Evolutionary conservation across 2,113 vertebrate genomes (phyloP), one percentile per base, ranked within the genome.

Genomic region (Indri indri): DNA sequence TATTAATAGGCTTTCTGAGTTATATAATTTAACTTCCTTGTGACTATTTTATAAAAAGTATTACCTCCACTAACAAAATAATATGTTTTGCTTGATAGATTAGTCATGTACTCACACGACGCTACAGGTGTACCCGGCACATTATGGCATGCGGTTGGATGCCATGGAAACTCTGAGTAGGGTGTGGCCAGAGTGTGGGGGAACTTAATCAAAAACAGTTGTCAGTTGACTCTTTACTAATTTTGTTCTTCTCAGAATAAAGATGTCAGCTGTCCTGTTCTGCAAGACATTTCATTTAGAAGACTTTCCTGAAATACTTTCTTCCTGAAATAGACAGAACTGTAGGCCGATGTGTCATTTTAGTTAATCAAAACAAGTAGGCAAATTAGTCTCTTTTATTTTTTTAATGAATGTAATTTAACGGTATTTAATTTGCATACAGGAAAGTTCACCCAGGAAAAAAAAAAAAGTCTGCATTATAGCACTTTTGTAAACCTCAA

Each of bases 281-380:
- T 95, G 59, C 59, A 82, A 97, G 96, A 91, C 77, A 22, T 90
- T 97, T 98, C 98, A 95, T 76, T 77, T 96, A 97, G 96, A 98
- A 96, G 90, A 65, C 88, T 97, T 98, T 97, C 83, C 95, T 98
- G 97, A 98, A 98, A 98, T 96, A 98, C 96, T 95, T 96, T 97
- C 94, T 96, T 98, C 96, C 94, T 91, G 90, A 98, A 98, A 97
- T 97, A 98, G 96, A 74, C 95, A 97, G 30, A 94, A 94, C 88
- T 86, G 93, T 98, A 98, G 96, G 93, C 90, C 27, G 96, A 91
- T 97, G 97, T 87, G 59, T 96, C 96, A 96, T 98, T 98, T 98
- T 77, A 98, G 91, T 95, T 98, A 98, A 98, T 97, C 96, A 98
- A 98, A 98, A 97, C 97, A 97, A 96, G 97, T 87, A 95, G 91